Evolutionary conservation across 92 coral and sea anemone genomes (phyloP).

Genomic region (Parazoanthus swiftii): DNA sequence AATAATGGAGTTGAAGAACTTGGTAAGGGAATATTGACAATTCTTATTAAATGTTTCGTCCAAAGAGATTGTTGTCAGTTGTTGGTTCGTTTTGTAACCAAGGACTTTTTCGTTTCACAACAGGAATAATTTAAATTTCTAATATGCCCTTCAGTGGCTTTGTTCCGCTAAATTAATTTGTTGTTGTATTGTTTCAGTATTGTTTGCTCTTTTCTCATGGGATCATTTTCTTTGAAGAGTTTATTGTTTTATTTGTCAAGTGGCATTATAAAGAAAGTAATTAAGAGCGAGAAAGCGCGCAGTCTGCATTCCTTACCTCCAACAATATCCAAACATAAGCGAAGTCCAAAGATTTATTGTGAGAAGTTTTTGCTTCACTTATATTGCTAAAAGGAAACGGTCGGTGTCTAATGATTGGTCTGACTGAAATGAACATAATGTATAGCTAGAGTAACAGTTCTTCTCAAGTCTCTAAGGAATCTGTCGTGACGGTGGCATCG

Average conservation of each 20-base stretch:
- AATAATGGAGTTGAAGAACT: not conserved
- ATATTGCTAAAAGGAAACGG: not conserved
- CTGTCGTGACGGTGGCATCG: not conserved
- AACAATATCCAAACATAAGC: not conserved
- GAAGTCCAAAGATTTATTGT: not conserved
- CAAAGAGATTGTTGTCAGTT: not conserved
- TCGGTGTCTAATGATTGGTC: not conserved
- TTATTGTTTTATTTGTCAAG: slow-evolving; percentile 15
- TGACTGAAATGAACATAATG: not conserved
- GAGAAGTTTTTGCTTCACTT: not conserved
- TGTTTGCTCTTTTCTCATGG: slow-evolving; percentile 12
- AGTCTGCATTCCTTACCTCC: slow-evolving; percentile 10
- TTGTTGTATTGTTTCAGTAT: slow-evolving; percentile 3
- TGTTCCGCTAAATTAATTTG: slow-evolving; percentile 9
- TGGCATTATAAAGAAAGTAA: not conserved
- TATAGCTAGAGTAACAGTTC: no score
- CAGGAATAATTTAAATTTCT: slow-evolving; percentile 25
- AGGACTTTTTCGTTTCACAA: slow-evolving; percentile 8
- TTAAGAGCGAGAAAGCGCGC: slow-evolving; percentile 2
- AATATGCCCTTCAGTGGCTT: slow-evolving; percentile 3
- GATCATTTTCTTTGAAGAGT: not conserved
- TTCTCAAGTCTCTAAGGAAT: no score
- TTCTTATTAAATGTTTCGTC: no score
- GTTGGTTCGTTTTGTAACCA: not conserved
- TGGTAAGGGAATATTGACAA: not conserved